phyloP scores from a whole-genome alignment of 2,888 invertebrate genomes.

The Hydrotaea cyrtoneurina region DNA sequence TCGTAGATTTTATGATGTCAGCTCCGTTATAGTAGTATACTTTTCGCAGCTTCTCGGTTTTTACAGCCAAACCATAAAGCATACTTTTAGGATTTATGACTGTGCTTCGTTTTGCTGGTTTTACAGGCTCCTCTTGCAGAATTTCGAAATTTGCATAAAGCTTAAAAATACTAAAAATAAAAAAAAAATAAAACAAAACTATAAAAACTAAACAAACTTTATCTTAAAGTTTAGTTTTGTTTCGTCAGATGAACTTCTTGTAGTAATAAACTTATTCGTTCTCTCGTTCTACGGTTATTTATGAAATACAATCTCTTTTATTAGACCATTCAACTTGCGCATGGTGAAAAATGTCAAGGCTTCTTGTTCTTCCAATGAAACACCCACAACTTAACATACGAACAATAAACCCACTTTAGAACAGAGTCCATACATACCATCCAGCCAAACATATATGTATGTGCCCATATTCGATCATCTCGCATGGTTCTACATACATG shows the following conservation, averaged over 20 bases:
- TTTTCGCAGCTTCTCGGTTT: slow-evolving; percentile 4
- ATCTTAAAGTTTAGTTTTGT: slow-evolving; percentile 5
- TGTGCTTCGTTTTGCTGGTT: neutral
- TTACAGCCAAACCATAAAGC: slow-evolving; percentile 24
- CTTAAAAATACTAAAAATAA: no score
- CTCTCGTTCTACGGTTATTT: slow-evolving; percentile 29
- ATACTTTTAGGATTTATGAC: slow-evolving; percentile 39
- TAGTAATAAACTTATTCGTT: slow-evolving; percentile 20
- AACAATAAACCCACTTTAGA: slow-evolving; percentile 9
- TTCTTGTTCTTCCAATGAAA: neutral
- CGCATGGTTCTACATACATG: neutral
- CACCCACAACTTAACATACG: neutral
- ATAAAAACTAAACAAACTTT: slow-evolving; percentile 27
- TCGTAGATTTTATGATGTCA: slow-evolving; percentile 21
- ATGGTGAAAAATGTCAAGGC: slow-evolving; percentile 41
- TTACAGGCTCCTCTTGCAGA: neutral
- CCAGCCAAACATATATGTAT: neutral
- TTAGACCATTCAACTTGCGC: slow-evolving; percentile 25
- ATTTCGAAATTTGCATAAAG: slow-evolving; percentile 42
- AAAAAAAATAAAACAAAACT: slow-evolving; percentile 18
- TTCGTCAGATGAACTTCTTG: neutral
- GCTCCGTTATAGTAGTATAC: neutral
- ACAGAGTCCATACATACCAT: neutral
- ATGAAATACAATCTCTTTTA: slow-evolving; percentile 43
- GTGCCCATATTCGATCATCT: neutral